Evolutionary conservation across 2,113 vertebrate species (phyloP), one percentile per base, ranked within the genome.

Genomic region (Lepus timidus): DNA sequence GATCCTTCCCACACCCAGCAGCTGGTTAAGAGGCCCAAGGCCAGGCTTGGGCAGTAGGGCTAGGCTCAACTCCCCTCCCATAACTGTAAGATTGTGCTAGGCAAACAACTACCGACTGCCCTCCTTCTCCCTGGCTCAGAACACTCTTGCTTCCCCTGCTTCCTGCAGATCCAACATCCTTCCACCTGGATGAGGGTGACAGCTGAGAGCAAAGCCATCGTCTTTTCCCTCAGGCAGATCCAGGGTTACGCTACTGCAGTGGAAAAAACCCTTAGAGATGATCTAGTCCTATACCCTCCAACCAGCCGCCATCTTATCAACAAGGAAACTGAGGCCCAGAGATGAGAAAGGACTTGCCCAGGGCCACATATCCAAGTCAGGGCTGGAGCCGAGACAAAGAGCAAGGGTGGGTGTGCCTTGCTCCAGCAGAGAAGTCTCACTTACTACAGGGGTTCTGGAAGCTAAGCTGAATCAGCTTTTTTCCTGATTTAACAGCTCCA

Each of bases 131-230:
- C 67, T 87, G 73, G 68, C 33, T 93, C 49, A 85, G 67, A 96
- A 88, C 31, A 90, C 27, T 92, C 25, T 79, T 78, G 39, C 51
- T 87, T 96, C 52, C 55, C 58, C 58, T 79, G 61, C 61, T 96
- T 96, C 73, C 93, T 79, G 23, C 11, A 95, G 33, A 44, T 92
- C 73, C 92, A 94, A 85, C 78, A 88, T 92, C 52, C 75, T 96
- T 94, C 51, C 73, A 95, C n/a, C 65, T 94, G 82, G 78, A 90
- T 90, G 39, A 92, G n/a, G 76, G 71, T 73, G 55, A 95, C 33
- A 96, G 71, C 58, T 93, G 39, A 95, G 51, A 83, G 17, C n/a
- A 86, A 96, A 93, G 27, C 55, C 65, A 93, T 91, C 68, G 94
- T 82, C 74, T 23, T 90, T 85, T 29, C 78, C 78, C 39, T 88